These are phyloP conservation scores for Platysteira castanea DNA, from an alignment of 2,113 vertebrate genomes.

Conservation along the genomic window DNA sequence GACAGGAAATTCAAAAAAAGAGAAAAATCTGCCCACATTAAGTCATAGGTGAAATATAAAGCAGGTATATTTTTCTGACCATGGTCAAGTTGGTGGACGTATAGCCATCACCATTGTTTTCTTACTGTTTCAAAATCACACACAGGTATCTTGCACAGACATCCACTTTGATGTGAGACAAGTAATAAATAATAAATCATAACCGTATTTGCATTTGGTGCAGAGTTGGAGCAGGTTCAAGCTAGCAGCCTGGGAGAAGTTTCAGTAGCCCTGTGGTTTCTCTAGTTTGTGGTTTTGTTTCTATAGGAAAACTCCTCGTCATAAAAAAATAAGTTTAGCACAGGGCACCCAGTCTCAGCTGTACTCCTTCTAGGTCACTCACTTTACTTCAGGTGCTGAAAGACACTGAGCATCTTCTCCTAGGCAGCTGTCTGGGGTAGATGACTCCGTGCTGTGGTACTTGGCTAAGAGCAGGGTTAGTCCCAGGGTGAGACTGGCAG, in stretches of 20 bases:
- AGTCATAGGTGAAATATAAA: not conserved
- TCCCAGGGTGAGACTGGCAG: accelerated
- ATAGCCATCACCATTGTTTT: accelerated
- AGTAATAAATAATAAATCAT: not conserved
- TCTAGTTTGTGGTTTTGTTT: not conserved
- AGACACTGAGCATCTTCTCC: not conserved
- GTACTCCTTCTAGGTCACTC: not conserved
- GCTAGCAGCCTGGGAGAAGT: not conserved
- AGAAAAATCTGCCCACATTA: not conserved
- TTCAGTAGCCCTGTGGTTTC: not conserved
- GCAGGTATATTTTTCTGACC: not conserved
- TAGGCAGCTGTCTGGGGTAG: not conserved
- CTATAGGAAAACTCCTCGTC: not conserved
- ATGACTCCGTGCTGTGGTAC: not conserved
- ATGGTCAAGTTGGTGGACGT: accelerated
- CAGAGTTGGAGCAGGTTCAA: not conserved
- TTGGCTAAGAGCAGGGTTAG: not conserved
- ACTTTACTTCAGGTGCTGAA: not conserved
- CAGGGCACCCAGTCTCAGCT: not conserved
- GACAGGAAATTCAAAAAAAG: not conserved
- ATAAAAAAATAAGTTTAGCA: not conserved
- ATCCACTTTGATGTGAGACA: accelerated
- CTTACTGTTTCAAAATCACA: not conserved
- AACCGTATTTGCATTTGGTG: not conserved
- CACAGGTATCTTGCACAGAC: not conserved